Evolutionary conservation across 1,140 invertebrate genomes (phyloP).

Genomic region (Lasaia peninsularis): DNA sequence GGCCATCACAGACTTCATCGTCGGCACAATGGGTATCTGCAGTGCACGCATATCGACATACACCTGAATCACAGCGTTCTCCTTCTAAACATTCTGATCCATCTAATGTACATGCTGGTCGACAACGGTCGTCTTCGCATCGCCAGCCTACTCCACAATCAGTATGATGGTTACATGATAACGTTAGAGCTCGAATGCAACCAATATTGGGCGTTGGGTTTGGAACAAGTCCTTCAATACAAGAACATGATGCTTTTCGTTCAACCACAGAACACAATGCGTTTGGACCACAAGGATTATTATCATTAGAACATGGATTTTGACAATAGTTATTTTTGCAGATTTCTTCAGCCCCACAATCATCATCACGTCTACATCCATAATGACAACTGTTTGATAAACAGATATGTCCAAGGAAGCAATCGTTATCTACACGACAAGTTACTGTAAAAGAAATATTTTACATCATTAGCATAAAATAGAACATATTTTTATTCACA

Average conservation of each 20-base stretch:
- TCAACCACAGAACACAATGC: conserved; percentile 88
- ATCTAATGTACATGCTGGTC: conserved; percentile 86
- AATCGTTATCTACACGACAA: conserved; percentile 93
- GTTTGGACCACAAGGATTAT: conserved; percentile 89
- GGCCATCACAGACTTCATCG: conserved; percentile 89
- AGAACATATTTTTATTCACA: no score
- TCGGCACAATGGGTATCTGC: conserved; percentile 85
- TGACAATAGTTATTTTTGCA: conserved; percentile 88
- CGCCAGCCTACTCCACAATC: conserved; percentile 83
- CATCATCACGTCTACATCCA: conserved; percentile 91
- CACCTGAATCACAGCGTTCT: conserved; percentile 85
- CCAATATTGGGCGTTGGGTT: conserved; percentile 90
- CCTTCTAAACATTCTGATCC: conserved; percentile 87
- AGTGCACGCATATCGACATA: conserved; percentile 88
- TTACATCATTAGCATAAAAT: no score
- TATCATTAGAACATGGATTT: conserved; percentile 83
- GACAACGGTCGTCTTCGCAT: conserved; percentile 85
- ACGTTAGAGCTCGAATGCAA: conserved; percentile 86
- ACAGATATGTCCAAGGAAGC: conserved; percentile 93
- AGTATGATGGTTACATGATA: conserved; percentile 84
- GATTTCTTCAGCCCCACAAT: conserved; percentile 89
- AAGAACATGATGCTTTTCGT: conserved; percentile 89
- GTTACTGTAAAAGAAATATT: conserved; percentile 81
- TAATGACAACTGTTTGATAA: conserved; percentile 89
- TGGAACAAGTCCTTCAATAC: conserved; percentile 86